Conservation (phyloP, 2,888 invertebrate genomes). For the Sinhomidia bicolor region DNA sequence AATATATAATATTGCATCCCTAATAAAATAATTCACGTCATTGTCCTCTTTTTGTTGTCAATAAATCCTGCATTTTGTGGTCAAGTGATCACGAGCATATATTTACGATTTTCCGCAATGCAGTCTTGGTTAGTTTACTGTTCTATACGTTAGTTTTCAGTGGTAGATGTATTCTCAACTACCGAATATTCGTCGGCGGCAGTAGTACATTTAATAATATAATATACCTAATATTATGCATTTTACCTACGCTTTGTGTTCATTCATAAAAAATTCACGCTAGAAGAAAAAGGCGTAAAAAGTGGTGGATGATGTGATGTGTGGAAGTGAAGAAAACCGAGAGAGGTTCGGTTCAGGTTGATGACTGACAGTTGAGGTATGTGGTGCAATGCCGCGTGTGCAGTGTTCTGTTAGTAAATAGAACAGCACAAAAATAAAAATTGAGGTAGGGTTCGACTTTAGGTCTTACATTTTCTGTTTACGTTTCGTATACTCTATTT, state of each 20-base stretch:
- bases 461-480: not conserved
- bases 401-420: not conserved
- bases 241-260: not conserved
- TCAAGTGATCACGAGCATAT: no score
- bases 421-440: not conserved
- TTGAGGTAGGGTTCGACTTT: not conserved
- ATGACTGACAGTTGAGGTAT: not conserved
- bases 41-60: not conserved
- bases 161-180: no score
- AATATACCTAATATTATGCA: no score
- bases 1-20: no score
- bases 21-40: no score
- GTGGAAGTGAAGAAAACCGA: not conserved
- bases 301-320: no score
- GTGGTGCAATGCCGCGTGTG: not conserved
- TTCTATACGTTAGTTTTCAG: not conserved
- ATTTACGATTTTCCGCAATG: constrained; percentile 34
- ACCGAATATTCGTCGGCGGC: no score
- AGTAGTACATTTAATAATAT: no score
- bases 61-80: not conserved
- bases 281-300: constrained; percentile 26
- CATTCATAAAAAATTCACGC: not conserved
- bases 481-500: not conserved
- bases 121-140: constrained; percentile 22
- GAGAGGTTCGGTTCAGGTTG: not conserved